phyloP scores from a whole-genome alignment of 30 jellyfish, hydroid and myxozoan genomes.

The Rhopilema esculentum region DNA sequence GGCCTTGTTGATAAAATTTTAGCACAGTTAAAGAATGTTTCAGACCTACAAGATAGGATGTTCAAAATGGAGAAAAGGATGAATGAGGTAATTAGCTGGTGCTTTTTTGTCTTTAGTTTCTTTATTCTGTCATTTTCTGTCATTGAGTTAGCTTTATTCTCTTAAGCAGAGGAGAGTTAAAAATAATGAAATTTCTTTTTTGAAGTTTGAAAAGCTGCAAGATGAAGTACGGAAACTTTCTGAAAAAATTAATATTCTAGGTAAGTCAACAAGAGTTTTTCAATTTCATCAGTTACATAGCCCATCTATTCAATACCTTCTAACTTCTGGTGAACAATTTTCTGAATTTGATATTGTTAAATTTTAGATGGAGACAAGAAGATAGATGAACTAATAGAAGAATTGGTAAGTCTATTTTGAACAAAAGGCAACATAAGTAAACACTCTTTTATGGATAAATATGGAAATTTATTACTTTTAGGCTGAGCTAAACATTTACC shows the following conservation, averaged over 20 bases:
- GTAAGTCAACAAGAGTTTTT: too few species aligned
- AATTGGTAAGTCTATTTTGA: constrained; percentile 41
- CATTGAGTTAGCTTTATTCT: too few species aligned
- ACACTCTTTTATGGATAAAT: too few species aligned
- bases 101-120: neutral
- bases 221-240: constrained; percentile 36
- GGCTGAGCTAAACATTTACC: too few species aligned
- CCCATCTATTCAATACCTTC: too few species aligned
- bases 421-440: too few species aligned
- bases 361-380: constrained; percentile 35
- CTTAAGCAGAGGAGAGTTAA: too few species aligned
- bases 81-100: constrained; percentile 40
- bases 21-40: constrained; percentile 46
- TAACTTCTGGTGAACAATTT: too few species aligned
- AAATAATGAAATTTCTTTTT: neutral
- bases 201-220: constrained; percentile 51
- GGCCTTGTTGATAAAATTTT: constrained; percentile 61
- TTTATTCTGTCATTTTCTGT: neutral
- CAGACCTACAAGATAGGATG: constrained; percentile 63
- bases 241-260: constrained; percentile 46
- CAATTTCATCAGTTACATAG: too few species aligned
- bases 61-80: constrained; percentile 46
- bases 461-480: too few species aligned
- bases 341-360: neutral
- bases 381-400: constrained; percentile 33